phyloP scores from a whole-genome alignment of 2,888 invertebrate species.

The Ptilodon capucinus region DNA sequence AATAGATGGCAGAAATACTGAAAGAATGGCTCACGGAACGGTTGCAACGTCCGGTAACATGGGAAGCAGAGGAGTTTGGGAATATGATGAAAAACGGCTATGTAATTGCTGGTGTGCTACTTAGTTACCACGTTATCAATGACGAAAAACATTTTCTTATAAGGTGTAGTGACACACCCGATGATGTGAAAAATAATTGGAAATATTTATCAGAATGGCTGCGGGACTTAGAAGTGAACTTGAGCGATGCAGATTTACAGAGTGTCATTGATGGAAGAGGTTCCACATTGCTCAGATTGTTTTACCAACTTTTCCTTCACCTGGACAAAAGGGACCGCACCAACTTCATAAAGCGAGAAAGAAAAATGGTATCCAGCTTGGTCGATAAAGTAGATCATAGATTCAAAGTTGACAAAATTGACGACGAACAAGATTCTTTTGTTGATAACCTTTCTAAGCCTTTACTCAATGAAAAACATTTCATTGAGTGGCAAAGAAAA shows the following conservation, averaged over 20 bases:
- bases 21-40: conserved; percentile 83
- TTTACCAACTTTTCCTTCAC: conserved; percentile 84
- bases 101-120: conserved; percentile 79
- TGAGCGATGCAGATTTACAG: conserved; percentile 67
- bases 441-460: conserved; percentile 70
- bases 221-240: conserved; percentile 67
- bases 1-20: conserved; percentile 81
- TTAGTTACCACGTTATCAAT: conserved; percentile 82
- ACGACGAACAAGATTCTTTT: conserved; percentile 54
- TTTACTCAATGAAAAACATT: conserved; percentile 69
- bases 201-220: conserved; percentile 79
- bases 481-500: conserved; percentile 83
- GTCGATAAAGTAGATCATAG: conserved; percentile 65
- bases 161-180: conserved; percentile 54
- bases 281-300: conserved; percentile 77
- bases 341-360: conserved; percentile 77
- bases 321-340: conserved; percentile 82
- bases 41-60: conserved; percentile 78
- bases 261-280: conserved; percentile 77
- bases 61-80: conserved; percentile 80
- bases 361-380: conserved; percentile 64
- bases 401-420: conserved; percentile 59
- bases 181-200: conserved; percentile 78
- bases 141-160: conserved; percentile 79
- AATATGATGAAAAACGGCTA: conserved; percentile 82